These are phyloP conservation scores for Rhabdophis nuchalis DNA, from an alignment of 2,797 vertebrate genomes.

Conservation along the genomic window DNA sequence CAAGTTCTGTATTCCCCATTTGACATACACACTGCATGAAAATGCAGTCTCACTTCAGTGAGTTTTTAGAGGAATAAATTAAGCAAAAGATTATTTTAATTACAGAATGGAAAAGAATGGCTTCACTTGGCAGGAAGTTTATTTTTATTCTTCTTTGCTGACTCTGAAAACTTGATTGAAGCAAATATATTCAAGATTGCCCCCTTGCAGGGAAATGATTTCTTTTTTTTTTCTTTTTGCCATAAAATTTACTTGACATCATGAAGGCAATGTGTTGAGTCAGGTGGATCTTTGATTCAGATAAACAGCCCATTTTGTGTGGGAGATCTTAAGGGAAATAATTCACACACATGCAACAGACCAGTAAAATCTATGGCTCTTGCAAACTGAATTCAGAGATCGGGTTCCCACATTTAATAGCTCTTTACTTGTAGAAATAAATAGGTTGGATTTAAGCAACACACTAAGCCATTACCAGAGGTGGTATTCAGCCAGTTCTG, in stretches of 20 bases:
- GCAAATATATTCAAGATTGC: conserved; percentile 29
- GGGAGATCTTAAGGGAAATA: background rate
- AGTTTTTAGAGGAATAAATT: conserved; percentile 61
- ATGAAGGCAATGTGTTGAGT: background rate
- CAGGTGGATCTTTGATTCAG: background rate
- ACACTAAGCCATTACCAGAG: background rate
- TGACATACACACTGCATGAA: conserved; percentile 3
- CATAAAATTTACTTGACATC: conserved; percentile 1
- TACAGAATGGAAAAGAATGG: conserved; percentile 55
- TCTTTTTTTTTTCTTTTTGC: conserved; percentile 25
- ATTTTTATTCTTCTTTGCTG: conserved; percentile 34
- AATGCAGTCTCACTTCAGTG: conserved; percentile 54
- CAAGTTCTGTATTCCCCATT: conserved; percentile 18
- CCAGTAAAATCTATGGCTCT: background rate
- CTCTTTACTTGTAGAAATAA: background rate
- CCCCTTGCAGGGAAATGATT: conserved; percentile 26
- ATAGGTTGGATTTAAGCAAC: background rate
- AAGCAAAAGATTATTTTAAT: conserved; percentile 62
- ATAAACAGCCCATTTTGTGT: background rate
- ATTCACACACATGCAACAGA: background rate
- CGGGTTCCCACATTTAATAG: background rate
- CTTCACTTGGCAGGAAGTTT: conserved; percentile 55
- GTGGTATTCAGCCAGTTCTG: too few relatives aligned
- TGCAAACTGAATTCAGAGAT: background rate
- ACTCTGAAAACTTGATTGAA: conserved; percentile 45